Conservation (phyloP, 2,888 invertebrate species). For the Epiblema foenella region DNA sequence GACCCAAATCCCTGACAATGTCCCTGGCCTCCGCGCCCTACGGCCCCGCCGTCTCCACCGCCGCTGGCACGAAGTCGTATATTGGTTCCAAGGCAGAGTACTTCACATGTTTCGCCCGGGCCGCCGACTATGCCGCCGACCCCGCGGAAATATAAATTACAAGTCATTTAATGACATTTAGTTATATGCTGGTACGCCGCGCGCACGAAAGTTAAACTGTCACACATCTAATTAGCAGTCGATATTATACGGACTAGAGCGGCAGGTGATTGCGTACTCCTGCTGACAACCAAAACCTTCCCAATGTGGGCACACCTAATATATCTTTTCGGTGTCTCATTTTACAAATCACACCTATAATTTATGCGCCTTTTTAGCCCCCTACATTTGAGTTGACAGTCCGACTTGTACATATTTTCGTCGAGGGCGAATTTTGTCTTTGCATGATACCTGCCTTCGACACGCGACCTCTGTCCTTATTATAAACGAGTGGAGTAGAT, state of each 20-base stretch:
- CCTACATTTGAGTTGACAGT: slow-evolving; percentile 10
- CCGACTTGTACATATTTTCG: slow-evolving; percentile 20
- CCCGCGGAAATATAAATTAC: slow-evolving; percentile 17
- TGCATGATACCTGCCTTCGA: slow-evolving; percentile 58
- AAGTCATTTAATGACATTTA: slow-evolving; percentile 14
- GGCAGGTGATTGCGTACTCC: slow-evolving; percentile 18
- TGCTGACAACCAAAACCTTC: slow-evolving; percentile 20
- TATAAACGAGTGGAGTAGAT: slow-evolving; percentile 65
- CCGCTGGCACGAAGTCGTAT: no score
- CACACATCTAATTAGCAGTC: slow-evolving; percentile 24
- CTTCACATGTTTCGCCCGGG: no score
- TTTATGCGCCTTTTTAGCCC: slow-evolving; percentile 12
- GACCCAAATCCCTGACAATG: no score
- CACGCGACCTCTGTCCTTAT: slow-evolving; percentile 73
- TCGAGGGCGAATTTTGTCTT: slow-evolving; percentile 26
- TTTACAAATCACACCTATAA: slow-evolving; percentile 25
- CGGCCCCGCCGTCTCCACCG: no score
- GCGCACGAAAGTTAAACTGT: slow-evolving; percentile 21
- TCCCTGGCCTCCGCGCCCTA: no score
- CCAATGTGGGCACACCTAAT: slow-evolving; percentile 3
- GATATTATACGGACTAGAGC: not conserved
- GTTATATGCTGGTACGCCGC: not conserved
- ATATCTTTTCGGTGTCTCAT: slow-evolving; percentile 10
- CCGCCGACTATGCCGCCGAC: no score
- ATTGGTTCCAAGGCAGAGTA: no score